Percentiles rank a stretch among this genome's conserved stretches.
Conservation (phyloP, 2,888 invertebrate species). For the Melieria picta region DNA sequence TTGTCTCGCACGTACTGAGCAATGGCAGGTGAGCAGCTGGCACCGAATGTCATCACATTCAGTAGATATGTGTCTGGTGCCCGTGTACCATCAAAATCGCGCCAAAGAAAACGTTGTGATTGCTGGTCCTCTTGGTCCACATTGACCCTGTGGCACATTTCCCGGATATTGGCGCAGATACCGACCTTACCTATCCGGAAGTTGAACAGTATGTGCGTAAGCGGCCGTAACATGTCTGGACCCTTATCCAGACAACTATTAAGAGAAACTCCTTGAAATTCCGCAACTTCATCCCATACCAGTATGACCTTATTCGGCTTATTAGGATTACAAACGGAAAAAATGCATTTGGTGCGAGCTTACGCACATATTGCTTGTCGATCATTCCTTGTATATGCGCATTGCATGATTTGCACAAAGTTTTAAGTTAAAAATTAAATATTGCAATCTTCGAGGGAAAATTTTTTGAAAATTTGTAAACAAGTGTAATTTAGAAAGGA, state of each 20-base stretch:
- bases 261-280: neutral
- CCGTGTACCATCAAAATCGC: constrained; percentile 41
- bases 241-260: constrained; percentile 48
- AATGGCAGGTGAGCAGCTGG: constrained; percentile 6
- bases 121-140: constrained; percentile 49
- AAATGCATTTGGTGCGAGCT: neutral
- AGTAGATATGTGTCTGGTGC: constrained; percentile 5
- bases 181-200: constrained; percentile 56
- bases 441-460: no score
- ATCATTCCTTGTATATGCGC: constrained; percentile 5
- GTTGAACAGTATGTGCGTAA: constrained; percentile 56
- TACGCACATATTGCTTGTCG: neutral
- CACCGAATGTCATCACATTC: constrained; percentile 13
- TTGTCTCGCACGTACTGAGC: constrained; percentile 9
- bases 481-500: no score
- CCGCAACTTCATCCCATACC: constrained; percentile 1
- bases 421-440: no score
- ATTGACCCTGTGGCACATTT: constrained; percentile 50
- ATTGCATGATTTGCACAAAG: no score
- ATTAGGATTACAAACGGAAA: neutral
- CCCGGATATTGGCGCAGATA: constrained; percentile 49
- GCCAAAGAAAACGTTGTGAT: constrained; percentile 49
- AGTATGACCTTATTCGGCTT: neutral
- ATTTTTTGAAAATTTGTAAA: no score
- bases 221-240: constrained; percentile 52